Evolutionary conservation across 2,888 invertebrate genomes (phyloP).

Genomic region (Andrena flavipes): DNA sequence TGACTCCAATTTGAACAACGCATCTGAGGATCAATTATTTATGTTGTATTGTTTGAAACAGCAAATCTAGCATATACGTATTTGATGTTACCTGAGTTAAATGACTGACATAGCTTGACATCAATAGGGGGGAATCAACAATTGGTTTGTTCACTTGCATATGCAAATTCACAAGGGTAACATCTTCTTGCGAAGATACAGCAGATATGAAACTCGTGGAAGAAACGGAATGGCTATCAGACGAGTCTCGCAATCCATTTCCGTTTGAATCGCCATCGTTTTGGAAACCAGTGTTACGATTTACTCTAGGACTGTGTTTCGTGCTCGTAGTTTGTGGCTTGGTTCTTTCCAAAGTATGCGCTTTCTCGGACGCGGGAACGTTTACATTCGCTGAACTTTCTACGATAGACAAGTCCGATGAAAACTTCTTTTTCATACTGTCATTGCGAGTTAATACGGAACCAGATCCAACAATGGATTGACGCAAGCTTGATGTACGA

Average conservation of each 20-base stretch:
- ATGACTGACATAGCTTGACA: slow-evolving; percentile 97
- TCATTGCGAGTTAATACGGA: slow-evolving; percentile 84
- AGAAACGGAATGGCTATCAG: slow-evolving; percentile 92
- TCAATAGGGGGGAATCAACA: slow-evolving; percentile 95
- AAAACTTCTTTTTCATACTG: slow-evolving; percentile 86
- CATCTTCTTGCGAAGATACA: slow-evolving; percentile 96
- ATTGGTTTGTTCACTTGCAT: slow-evolving; percentile 97
- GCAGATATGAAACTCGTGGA: slow-evolving; percentile 95
- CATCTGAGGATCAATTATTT: slow-evolving; percentile 78
- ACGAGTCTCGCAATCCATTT: slow-evolving; percentile 86
- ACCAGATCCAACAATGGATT: slow-evolving; percentile 88
- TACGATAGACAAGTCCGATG: slow-evolving; percentile 87
- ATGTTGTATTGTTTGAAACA: not conserved
- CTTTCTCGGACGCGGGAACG: slow-evolving; percentile 77
- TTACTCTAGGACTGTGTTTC: slow-evolving; percentile 75
- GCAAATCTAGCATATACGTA: not conserved
- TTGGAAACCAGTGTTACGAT: slow-evolving; percentile 70
- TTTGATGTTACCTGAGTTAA: slow-evolving; percentile 90
- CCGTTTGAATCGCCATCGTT: slow-evolving; percentile 66
- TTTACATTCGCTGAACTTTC: slow-evolving; percentile 79
- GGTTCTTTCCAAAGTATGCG: slow-evolving; percentile 81
- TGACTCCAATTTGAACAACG: slow-evolving; percentile 91
- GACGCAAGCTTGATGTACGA: slow-evolving; percentile 89
- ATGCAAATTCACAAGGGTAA: slow-evolving; percentile 96
- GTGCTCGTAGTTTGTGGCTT: slow-evolving; percentile 73